Percentiles rank a stretch among this genome's conserved stretches.
Conservation (phyloP, 2,888 invertebrate genomes). For the Daptonema setosum region DNA sequence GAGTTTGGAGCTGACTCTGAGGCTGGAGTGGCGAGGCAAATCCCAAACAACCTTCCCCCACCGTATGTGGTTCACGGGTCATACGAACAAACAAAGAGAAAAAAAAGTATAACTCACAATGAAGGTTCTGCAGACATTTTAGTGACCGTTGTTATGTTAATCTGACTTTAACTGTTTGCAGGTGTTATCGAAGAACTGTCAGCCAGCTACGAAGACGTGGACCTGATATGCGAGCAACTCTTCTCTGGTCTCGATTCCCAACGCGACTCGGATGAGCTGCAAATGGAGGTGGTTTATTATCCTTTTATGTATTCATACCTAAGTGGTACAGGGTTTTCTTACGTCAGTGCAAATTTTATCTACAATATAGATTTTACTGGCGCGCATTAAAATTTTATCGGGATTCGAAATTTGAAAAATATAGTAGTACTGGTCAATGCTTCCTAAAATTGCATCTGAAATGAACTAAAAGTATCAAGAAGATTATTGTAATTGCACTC, state of each 20-base stretch:
- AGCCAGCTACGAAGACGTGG: background rate
- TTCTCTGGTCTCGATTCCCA: slow-evolving; percentile 8
- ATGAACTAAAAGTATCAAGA: too few species aligned
- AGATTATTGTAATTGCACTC: too few species aligned
- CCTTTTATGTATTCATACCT: background rate
- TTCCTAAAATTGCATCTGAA: too few species aligned
- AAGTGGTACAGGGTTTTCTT: background rate
- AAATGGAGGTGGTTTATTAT: slow-evolving; percentile 11
- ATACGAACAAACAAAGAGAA: background rate
- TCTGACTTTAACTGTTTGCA: background rate
- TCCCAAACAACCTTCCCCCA: too few species aligned
- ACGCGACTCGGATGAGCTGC: slow-evolving; percentile 10
- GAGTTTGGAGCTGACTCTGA: too few species aligned
- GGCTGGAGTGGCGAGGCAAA: too few species aligned
- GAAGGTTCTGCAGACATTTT: background rate
- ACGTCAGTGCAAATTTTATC: background rate
- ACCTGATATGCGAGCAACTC: slow-evolving; percentile 5
- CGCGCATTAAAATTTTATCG: background rate
- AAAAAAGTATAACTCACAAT: too few species aligned
- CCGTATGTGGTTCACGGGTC: too few species aligned
- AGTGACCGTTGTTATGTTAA: background rate
- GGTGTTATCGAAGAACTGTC: slow-evolving; percentile 1
- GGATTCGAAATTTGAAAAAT: too few species aligned
- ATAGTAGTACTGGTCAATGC: too few species aligned
- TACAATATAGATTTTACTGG: background rate